phyloP scores from a whole-genome alignment of 2,888 invertebrate species.

The Nowickia ferox region DNA sequence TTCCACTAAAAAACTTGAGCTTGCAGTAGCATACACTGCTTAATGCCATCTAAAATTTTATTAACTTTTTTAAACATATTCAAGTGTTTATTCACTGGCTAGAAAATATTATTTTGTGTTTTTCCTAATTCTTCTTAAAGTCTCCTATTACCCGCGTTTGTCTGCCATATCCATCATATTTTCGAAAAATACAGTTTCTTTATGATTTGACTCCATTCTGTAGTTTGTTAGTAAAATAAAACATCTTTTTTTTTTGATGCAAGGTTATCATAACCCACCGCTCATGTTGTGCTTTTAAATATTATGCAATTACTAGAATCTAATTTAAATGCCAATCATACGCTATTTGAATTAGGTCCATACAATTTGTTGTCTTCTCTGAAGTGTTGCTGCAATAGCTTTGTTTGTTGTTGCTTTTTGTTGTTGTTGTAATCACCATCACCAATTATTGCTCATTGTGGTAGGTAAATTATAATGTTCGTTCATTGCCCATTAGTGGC shows the following conservation, averaged over 20 bases:
- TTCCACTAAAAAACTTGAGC: too few relatives aligned
- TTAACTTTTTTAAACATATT: too few relatives aligned
- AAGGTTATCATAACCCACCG: neutral
- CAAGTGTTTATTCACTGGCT: too few relatives aligned
- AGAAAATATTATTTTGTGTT: too few relatives aligned
- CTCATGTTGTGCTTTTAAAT: neutral
- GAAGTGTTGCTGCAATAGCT: conserved; percentile 13
- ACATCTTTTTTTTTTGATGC: neutral
- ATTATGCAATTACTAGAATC: conserved; percentile 40
- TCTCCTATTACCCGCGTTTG: too few relatives aligned
- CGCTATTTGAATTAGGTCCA: conserved; percentile 53
- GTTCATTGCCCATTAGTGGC: conserved; percentile 51
- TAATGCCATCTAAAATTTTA: too few relatives aligned
- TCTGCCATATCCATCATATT: too few relatives aligned
- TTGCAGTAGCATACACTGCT: too few relatives aligned
- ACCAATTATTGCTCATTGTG: conserved; percentile 61
- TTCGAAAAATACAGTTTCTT: too few relatives aligned
- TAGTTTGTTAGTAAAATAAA: neutral
- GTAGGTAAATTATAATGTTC: conserved; percentile 63
- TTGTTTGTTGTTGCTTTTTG: conserved; percentile 23
- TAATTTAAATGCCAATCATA: conserved; percentile 65
- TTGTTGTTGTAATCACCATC: conserved; percentile 53
- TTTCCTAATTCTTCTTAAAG: too few relatives aligned
- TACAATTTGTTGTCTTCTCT: conserved; percentile 27
- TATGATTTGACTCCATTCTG: neutral